Evolutionary conservation across 53 echinoderm and acorn worm species (phyloP).

Genomic region (Holothuria scabra): DNA sequence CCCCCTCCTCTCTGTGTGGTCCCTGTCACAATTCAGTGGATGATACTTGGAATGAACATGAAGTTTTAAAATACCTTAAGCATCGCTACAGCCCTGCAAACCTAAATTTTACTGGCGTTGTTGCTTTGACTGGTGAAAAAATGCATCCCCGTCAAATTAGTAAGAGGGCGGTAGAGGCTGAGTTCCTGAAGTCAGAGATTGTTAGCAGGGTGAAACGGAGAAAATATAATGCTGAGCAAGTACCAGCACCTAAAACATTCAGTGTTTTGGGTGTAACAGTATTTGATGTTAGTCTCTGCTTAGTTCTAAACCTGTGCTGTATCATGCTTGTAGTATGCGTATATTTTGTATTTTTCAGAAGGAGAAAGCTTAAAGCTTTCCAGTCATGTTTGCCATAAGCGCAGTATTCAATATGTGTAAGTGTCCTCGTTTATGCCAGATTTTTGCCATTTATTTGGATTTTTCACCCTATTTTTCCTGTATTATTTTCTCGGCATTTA

Average conservation of each 20-base stretch:
- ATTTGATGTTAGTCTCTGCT: conserved; percentile 87
- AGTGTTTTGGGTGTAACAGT: conserved; percentile 69
- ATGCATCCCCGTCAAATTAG: not conserved
- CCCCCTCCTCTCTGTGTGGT: conserved; percentile 63
- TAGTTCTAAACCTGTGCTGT: conserved; percentile 74
- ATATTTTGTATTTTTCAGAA: conserved; percentile 79
- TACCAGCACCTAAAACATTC: not conserved
- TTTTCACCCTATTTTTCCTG: not conserved
- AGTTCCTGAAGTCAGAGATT: not conserved
- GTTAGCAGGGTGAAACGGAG: not conserved
- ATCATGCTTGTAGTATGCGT: conserved; percentile 65
- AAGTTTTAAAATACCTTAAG: conserved; percentile 76
- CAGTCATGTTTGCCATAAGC: conserved; percentile 14
- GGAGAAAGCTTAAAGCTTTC: conserved; percentile 60
- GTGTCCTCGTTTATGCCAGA: not conserved
- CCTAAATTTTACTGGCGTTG: conserved; percentile 52
- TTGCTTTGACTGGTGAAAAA: not conserved
- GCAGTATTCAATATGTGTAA: not conserved
- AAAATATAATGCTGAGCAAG: conserved; percentile 6
- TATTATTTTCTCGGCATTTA: no score
- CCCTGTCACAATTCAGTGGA: conserved; percentile 53
- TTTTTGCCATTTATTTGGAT: not conserved
- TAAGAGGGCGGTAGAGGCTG: not conserved
- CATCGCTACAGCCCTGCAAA: conserved; percentile 68
- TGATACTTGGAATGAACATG: conserved; percentile 64